Base-by-base conservation (phyloP, 1,140 invertebrate species). In the Andrena cerasifolii region DNA sequence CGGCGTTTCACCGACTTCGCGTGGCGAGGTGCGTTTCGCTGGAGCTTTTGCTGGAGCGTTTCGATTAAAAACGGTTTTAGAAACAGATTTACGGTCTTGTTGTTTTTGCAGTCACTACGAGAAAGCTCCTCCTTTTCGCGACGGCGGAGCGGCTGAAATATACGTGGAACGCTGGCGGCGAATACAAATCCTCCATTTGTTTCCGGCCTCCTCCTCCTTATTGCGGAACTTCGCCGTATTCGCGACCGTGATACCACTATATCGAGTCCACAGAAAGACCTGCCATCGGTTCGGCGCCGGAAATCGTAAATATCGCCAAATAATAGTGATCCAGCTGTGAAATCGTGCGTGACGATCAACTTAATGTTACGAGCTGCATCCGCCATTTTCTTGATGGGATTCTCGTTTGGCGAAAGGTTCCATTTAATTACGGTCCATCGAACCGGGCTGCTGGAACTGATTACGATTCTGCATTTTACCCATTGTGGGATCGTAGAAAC, bases 121-220 rank as follows among this genome's bases (percentile, higher is more conserved):
- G 63, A 62, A 62, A n/a, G n/a, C 33, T 62, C 61, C 56, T 43
- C 28, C 33, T n/a, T 76, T 70, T 58, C 12, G 33, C 40, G 49
- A 33, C 43, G 18, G n/a, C 47, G 53, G 31, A 43, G 62, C 45
- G 66, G 36, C 51, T 66, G 68, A 82, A 62, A 82, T 82, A 78
- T 78, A 82, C 40, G 56, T 31, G 8, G 51, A 26, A 54, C 49
- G 33, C 43, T 63, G 49, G 47, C 36, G 68, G 62, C 63, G 82
- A 78, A 74, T 83, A 82, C 82, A 82, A 82, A 83, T 82, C 75
- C 72, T 56, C 67, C 75, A 49, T 82, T 78, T 79, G 80, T 83
- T 82, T 78, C 54, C 58, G 45, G 18, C 58, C 21, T n/a, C 36
- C 24, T 62, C 56, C 63, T 72, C 71, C 79, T 77, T 82, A 62